These are phyloP conservation scores for Aspidoscelis tigris DNA, from an alignment of 2,113 vertebrate species.

Conservation along the genomic window DNA sequence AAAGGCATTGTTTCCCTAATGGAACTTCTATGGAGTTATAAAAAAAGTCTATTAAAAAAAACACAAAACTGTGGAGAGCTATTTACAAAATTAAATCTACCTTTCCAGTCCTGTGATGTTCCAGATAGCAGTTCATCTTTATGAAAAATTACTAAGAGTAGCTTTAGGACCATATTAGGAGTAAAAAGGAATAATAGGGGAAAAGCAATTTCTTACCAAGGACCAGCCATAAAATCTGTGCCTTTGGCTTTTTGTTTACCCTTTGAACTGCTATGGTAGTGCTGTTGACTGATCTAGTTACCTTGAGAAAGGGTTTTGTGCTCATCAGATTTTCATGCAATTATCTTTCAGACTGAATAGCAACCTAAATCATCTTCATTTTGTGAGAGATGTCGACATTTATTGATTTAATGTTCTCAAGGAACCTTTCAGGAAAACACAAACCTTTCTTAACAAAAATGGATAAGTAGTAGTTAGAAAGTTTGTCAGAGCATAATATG, in stretches of 20 bases:
- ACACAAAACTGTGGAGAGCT: neutral
- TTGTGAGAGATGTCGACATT: slow-evolving; percentile 60
- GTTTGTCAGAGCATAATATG: slow-evolving; percentile 1
- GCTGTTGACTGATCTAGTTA: slow-evolving; percentile 49
- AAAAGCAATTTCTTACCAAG: slow-evolving; percentile 32
- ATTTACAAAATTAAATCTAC: neutral
- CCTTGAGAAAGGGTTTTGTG: slow-evolving; percentile 50
- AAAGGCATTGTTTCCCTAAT: neutral
- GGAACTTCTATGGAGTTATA: neutral
- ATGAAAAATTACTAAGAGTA: slow-evolving; percentile 22
- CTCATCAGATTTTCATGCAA: slow-evolving; percentile 55
- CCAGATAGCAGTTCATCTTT: slow-evolving; percentile 33
- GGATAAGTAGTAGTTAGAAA: slow-evolving; percentile 27
- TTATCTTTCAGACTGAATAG: slow-evolving; percentile 58
- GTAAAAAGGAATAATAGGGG: slow-evolving; percentile 45
- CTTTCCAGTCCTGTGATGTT: slow-evolving; percentile 13
- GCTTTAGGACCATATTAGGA: slow-evolving; percentile 27
- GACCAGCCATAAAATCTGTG: slow-evolving; percentile 20
- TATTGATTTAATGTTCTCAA: slow-evolving; percentile 66
- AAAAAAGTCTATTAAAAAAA: slow-evolving; percentile 27
- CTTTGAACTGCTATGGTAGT: slow-evolving; percentile 39
- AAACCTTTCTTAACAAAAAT: slow-evolving; percentile 52
- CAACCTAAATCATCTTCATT: slow-evolving; percentile 62
- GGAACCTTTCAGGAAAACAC: slow-evolving; percentile 52
- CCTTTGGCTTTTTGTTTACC: slow-evolving; percentile 39